A percentile compares a stretch with the other conserved stretches of the same genome.
Evolutionary conservation across 2,888 invertebrate genomes (phyloP).

Genomic region (Mongoloraphidia duomilia): DNA sequence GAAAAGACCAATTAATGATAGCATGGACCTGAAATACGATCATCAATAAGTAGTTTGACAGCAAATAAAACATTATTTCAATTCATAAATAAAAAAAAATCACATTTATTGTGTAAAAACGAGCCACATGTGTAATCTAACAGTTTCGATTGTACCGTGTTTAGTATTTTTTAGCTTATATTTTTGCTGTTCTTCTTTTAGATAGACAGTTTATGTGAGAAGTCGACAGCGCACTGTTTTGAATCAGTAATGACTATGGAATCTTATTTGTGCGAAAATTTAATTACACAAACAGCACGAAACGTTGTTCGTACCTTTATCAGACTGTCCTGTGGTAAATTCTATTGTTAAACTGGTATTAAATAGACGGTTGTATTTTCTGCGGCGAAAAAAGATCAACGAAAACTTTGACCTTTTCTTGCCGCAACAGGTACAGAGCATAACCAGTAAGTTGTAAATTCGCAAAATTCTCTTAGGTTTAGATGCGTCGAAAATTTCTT

Average conservation of each 20-base stretch:
- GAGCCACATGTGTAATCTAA: too few species aligned
- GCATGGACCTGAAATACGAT: background rate
- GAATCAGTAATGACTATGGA: background rate
- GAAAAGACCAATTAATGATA: background rate
- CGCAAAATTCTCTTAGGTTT: conserved; percentile 16
- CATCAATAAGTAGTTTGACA: too few species aligned
- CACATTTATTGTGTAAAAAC: too few species aligned
- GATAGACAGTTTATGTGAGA: too few species aligned
- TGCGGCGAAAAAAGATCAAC: too few species aligned
- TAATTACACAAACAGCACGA: conserved; percentile 6
- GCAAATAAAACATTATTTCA: too few species aligned
- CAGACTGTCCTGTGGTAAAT: conserved; percentile 17
- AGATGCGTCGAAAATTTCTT: conserved; percentile 16
- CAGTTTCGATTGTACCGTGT: too few species aligned
- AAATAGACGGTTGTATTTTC: background rate
- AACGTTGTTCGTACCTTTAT: conserved; percentile 17
- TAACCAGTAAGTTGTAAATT: background rate
- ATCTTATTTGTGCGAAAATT: background rate
- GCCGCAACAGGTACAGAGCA: background rate
- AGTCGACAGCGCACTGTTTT: too few species aligned
- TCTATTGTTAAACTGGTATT: background rate
- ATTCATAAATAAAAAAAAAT: too few species aligned
- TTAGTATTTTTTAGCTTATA: too few species aligned
- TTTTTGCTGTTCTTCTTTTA: too few species aligned
- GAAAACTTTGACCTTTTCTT: too few species aligned